These are phyloP conservation scores for Muntiacus muntjak DNA, from an alignment of 2,113 vertebrate genomes.

Conservation along the genomic window DNA sequence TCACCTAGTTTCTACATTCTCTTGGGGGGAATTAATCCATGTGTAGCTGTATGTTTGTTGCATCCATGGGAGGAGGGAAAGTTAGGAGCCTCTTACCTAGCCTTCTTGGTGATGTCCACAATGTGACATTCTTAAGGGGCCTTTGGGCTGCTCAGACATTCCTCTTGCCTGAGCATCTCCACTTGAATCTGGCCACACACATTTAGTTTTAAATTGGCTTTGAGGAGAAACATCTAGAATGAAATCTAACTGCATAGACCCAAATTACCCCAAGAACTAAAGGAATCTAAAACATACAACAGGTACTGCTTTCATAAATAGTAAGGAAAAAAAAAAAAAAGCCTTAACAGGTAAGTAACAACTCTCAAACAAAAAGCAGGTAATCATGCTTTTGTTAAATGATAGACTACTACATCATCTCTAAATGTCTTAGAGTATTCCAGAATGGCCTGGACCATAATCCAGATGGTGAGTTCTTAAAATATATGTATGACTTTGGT, in stretches of 20 bases:
- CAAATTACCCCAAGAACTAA: not conserved
- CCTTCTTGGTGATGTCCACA: not conserved
- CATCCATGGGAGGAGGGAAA: not conserved
- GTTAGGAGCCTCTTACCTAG: not conserved
- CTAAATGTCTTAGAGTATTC: not conserved
- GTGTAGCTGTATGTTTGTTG: not conserved
- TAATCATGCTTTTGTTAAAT: not conserved
- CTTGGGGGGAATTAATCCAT: not conserved
- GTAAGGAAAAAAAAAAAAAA: not conserved
- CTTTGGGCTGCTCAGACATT: not conserved
- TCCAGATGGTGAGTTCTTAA: not conserved
- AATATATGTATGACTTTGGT: not conserved
- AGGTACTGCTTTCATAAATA: not conserved
- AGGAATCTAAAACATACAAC: not conserved
- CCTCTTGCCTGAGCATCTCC: not conserved
- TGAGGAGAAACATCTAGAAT: not conserved
- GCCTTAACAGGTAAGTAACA: not conserved
- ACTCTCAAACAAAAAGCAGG: not conserved
- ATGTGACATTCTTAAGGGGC: not conserved
- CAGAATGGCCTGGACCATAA: not conserved
- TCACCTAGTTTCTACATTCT: not conserved
- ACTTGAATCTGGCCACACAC: not conserved
- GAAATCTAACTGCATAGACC: not conserved
- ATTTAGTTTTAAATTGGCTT: not conserved
- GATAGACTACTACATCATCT: not conserved